These are phyloP conservation scores for Boloria selene DNA, from an alignment of 2,888 invertebrate species.

Conservation along the genomic window DNA sequence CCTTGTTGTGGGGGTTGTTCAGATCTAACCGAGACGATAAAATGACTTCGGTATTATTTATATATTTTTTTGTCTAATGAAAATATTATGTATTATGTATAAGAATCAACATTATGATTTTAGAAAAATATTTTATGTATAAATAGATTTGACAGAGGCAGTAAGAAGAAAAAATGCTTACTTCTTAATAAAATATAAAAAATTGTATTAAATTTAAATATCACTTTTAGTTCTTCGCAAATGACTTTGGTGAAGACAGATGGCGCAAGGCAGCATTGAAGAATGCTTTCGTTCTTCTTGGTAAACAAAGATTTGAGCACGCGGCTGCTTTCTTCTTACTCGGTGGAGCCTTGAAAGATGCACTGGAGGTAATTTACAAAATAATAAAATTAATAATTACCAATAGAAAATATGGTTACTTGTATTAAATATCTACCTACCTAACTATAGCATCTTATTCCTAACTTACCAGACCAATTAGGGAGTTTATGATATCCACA, in stretches of 20 bases:
- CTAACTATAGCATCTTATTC: too few species aligned
- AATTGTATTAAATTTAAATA: too few species aligned
- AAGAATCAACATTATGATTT: too few species aligned
- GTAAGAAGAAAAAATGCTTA: too few species aligned
- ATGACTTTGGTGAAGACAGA: slow-evolving; percentile 95
- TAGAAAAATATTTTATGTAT: too few species aligned
- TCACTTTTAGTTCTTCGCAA: slow-evolving; percentile 89
- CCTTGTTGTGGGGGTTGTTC: slow-evolving; percentile 97
- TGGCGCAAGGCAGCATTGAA: slow-evolving; percentile 99
- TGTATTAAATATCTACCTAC: too few species aligned
- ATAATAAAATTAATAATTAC: neutral
- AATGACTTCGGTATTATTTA: slow-evolving; percentile 87
- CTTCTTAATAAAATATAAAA: too few species aligned
- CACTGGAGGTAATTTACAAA: slow-evolving; percentile 88
- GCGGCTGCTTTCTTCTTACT: slow-evolving; percentile 99
- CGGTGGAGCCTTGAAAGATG: slow-evolving; percentile 96
- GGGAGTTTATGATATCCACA: too few species aligned
- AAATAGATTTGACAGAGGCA: too few species aligned
- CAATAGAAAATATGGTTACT: too few species aligned
- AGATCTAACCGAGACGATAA: slow-evolving; percentile 92
- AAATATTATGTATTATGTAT: too few species aligned
- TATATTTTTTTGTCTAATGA: slow-evolving; percentile 27
- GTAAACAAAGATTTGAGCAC: slow-evolving; percentile 97
- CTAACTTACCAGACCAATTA: too few species aligned
- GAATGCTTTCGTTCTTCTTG: slow-evolving; percentile 97